phyloP scores from a whole-genome alignment of 1,140 invertebrate genomes.

The Prorops nasuta region DNA sequence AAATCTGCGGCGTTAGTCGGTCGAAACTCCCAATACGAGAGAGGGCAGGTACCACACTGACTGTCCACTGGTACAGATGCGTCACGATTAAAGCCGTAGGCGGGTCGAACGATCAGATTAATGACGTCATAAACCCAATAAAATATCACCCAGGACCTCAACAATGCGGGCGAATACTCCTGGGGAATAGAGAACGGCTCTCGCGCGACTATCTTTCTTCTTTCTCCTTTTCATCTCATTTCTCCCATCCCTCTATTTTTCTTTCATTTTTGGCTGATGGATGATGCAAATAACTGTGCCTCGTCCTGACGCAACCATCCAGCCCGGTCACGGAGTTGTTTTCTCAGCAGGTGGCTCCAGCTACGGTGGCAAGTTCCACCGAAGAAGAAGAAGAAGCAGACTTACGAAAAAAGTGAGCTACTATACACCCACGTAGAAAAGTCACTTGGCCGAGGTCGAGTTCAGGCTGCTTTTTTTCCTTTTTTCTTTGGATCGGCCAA shows the following conservation, averaged over 20 bases:
- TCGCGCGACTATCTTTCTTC: neutral
- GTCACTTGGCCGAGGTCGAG: constrained; percentile 1
- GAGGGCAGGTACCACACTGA: constrained; percentile 23
- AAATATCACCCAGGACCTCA: constrained; percentile 43
- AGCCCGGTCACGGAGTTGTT: constrained; percentile 37
- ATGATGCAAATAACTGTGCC: constrained; percentile 51
- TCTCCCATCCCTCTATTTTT: constrained; percentile 3
- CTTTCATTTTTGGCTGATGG: constrained; percentile 37
- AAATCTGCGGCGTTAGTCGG: constrained; percentile 22
- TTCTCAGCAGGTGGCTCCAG: constrained; percentile 48
- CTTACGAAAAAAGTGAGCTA: neutral
- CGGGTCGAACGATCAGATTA: constrained; percentile 46
- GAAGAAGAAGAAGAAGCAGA: constrained; percentile 14
- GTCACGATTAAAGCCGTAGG: constrained; percentile 47
- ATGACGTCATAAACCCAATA: constrained; percentile 53
- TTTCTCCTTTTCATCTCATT: constrained; percentile 2
- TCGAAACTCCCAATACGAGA: constrained; percentile 33
- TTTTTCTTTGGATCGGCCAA: constrained; percentile 10
- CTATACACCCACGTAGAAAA: neutral
- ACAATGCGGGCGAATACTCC: constrained; percentile 40
- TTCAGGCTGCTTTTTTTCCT: constrained; percentile 1
- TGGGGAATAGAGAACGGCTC: constrained; percentile 24
- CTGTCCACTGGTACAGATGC: constrained; percentile 26
- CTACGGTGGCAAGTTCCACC: constrained; percentile 27
- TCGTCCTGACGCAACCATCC: constrained; percentile 33